These are phyloP conservation scores for Apteryx owenii DNA, from an alignment of 2,113 vertebrate genomes.

Conservation along the genomic window DNA sequence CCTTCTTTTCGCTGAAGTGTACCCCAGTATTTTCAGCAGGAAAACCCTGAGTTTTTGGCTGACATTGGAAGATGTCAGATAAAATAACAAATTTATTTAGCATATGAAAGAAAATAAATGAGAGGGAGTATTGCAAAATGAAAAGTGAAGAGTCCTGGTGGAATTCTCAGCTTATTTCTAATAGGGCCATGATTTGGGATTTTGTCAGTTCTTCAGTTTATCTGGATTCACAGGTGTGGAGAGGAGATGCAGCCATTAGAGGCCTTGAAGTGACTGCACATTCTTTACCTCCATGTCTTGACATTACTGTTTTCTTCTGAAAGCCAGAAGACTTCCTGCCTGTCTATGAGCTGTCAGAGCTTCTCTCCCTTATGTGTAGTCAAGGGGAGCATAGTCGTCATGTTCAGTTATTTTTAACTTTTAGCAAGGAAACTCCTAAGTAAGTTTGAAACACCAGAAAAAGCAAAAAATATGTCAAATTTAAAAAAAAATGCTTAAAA, in stretches of 20 bases:
- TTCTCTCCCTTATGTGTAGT: neutral
- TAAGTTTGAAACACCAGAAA: neutral
- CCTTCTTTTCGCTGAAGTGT: neutral
- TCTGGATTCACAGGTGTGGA: rapidly evolving
- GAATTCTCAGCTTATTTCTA: neutral
- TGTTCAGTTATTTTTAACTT: slow-evolving; percentile 20
- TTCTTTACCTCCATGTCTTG: neutral
- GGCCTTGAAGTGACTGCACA: neutral
- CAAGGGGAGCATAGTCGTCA: neutral
- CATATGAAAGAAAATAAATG: neutral
- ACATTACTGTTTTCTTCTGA: neutral
- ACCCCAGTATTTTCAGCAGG: neutral
- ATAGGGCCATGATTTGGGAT: rapidly evolving
- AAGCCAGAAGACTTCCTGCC: neutral
- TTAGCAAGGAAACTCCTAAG: neutral
- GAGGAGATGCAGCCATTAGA: neutral
- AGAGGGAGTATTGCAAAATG: neutral
- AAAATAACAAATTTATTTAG: neutral
- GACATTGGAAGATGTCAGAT: neutral
- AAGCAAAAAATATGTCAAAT: neutral
- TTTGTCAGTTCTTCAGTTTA: neutral
- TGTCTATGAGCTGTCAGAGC: neutral
- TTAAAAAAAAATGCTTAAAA: neutral
- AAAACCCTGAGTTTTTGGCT: neutral
- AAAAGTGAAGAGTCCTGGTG: neutral